Evolutionary conservation across 2,888 invertebrate species (phyloP), one percentile per base, ranked within the genome.

Genomic region (Scrobipalpa costella): DNA sequence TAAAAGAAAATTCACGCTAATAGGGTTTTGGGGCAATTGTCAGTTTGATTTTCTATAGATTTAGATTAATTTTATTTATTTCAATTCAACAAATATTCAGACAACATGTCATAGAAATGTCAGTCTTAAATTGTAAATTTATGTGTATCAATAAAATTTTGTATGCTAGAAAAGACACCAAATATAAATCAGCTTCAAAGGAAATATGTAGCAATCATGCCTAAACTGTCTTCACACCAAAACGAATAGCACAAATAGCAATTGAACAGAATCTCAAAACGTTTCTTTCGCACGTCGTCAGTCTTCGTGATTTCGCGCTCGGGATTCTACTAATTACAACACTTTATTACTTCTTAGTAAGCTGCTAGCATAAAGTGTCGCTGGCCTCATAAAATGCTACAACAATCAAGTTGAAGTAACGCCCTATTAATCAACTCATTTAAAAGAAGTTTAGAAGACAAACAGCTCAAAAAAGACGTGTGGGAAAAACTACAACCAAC

Each of bases 371-470:
- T 44, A 44, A 59, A 59, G 59, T 61, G 61, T 50, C 61, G 47
- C 49, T 61, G 61, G n/a, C 60, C 52, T 38, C 68, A 69, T 70
- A 73, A 73, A 73, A 70, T 72, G 73, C 71, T 74, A 73, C 73
- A 81, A 85, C 84, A 82, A 85, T 82, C 75, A 73, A 69, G 73
- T 80, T 49, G 79, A 85, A 83, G 79, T 76, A 80, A 82, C 84
- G 71, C 83, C 81, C 86, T 82, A 90, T 91, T 89, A 90, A 91
- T 91, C 91, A 91, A 87, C 85, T 85, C 85, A 84, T 89, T 89
- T 88, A 83, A 84, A 87, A 52, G 55, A 34, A 55, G 55, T 55
- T 55, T 55, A 55, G 55, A 55, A 85, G 79, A 83, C 80, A 82
- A 83, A 81, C 83, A 81, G 75, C 79, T 75, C 71, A 76, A 84